phyloP scores from a whole-genome alignment of 2,888 invertebrate species.

The Sylvicola fuscatus region DNA sequence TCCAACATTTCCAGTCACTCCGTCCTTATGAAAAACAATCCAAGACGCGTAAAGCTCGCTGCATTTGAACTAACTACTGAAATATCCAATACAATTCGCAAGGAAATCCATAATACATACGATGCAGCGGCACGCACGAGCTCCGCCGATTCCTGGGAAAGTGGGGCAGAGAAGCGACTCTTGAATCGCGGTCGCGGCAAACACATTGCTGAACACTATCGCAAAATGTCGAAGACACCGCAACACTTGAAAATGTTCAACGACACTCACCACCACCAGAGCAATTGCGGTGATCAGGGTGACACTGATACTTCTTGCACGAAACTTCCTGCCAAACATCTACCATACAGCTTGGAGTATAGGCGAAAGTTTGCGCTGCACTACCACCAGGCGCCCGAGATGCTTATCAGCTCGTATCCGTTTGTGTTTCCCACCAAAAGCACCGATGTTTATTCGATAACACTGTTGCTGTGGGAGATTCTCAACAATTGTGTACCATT shows the following conservation, averaged over 20 bases:
- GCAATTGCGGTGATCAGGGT: too few species aligned
- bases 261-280: too few species aligned
- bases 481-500: slow-evolving; percentile 10
- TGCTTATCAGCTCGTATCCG: slow-evolving; percentile 3
- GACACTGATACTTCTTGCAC: not conserved
- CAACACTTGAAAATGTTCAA: not conserved
- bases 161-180: not conserved
- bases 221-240: slow-evolving; percentile 1
- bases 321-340: slow-evolving; percentile 4
- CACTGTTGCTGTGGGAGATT: slow-evolving; percentile 10
- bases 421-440: slow-evolving; percentile 9
- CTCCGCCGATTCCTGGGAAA: too few species aligned
- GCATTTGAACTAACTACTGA: slow-evolving; percentile 20
- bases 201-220: not conserved
- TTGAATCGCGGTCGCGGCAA: not conserved
- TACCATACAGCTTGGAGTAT: slow-evolving; percentile 9
- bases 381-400: slow-evolving; percentile 10
- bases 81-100: slow-evolving; percentile 7
- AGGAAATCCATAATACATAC: slow-evolving; percentile 3
- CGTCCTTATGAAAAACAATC: slow-evolving; percentile 19
- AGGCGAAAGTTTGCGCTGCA: slow-evolving; percentile 8
- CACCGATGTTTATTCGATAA: slow-evolving; percentile 9
- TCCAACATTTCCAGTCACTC: slow-evolving; percentile 26
- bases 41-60: slow-evolving; percentile 25
- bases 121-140: not conserved